A percentile compares a stretch with the other conserved stretches of the same genome.
Evolutionary conservation across 2,797 vertebrate species (phyloP).

Genomic region (Lutjanus argentimaculatus): DNA sequence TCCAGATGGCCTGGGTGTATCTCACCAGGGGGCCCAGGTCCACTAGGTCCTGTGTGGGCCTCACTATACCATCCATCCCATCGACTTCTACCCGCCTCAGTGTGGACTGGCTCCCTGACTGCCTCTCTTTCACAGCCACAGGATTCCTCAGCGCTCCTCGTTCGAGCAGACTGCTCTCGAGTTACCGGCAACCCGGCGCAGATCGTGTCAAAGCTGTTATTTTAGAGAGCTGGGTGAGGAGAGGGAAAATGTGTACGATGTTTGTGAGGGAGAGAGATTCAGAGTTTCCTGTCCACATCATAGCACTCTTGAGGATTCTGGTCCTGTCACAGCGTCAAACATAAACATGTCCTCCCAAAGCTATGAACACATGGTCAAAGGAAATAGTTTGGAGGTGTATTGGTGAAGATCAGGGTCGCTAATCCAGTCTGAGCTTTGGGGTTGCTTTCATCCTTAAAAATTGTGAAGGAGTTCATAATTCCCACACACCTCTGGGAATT

Average conservation of each 20-base stretch:
- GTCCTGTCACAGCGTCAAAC: constrained; percentile 62
- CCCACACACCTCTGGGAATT: neutral
- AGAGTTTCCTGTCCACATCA: constrained; percentile 79
- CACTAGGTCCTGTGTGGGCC: constrained; percentile 53
- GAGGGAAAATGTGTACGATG: constrained; percentile 68
- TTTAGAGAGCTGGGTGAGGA: constrained; percentile 73
- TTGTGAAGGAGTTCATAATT: constrained; percentile 27
- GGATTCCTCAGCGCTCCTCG: constrained; percentile 66
- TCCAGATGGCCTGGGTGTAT: constrained; percentile 68
- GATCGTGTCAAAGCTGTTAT: constrained; percentile 83
- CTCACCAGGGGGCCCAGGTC: constrained; percentile 42
- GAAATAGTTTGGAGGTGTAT: constrained; percentile 47
- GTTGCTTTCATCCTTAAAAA: constrained; percentile 25
- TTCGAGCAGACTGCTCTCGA: constrained; percentile 67
- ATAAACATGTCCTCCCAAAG: constrained; percentile 72
- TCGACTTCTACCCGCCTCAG: constrained; percentile 46
- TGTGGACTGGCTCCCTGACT: constrained; percentile 63
- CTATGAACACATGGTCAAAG: constrained; percentile 64
- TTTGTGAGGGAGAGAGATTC: constrained; percentile 73
- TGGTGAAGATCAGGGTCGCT: constrained; percentile 31
- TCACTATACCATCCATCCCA: constrained; percentile 39
- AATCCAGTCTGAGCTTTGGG: constrained; percentile 28
- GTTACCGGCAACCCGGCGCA: constrained; percentile 71
- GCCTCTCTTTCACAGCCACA: constrained; percentile 71
- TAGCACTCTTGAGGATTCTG: constrained; percentile 73